Conservation (phyloP, 2,888 invertebrate species). For the Rhodophaea formosa region DNA sequence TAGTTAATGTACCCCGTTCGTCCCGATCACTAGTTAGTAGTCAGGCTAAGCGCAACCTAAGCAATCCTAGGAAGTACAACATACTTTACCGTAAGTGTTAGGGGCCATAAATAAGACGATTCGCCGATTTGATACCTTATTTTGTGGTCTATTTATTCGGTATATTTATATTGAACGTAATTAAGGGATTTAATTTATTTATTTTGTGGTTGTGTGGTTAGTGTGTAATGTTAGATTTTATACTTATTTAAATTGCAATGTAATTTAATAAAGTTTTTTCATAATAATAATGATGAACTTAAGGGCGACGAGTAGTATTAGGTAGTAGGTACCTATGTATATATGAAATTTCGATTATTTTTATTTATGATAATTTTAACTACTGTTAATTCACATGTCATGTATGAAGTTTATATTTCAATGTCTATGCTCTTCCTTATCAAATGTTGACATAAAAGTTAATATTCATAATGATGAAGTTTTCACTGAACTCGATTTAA, state of each 20-base stretch:
- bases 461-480: no score
- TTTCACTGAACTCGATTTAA: no score
- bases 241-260: conserved; percentile 12
- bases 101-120: conserved; percentile 18
- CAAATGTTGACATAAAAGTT: no score
- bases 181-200: conserved; percentile 17
- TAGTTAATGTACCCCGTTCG: no score
- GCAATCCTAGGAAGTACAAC: conserved; percentile 30
- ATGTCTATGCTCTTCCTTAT: no score
- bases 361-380: neutral
- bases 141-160: conserved; percentile 14
- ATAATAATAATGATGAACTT: neutral
- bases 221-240: conserved; percentile 12
- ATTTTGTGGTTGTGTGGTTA: conserved; percentile 24
- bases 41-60: conserved; percentile 26
- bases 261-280: neutral
- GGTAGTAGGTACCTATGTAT: neutral
- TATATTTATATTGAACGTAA: conserved; percentile 7
- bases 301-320: neutral
- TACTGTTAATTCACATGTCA: no score
- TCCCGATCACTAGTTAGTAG: neutral
- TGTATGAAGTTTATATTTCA: no score
- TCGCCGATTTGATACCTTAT: conserved; percentile 11
- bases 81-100: conserved; percentile 22
- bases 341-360: neutral